Evolutionary conservation across 2,797 vertebrate species (phyloP), one percentile per base, ranked within the genome.

Genomic region (Enoplosus armatus): DNA sequence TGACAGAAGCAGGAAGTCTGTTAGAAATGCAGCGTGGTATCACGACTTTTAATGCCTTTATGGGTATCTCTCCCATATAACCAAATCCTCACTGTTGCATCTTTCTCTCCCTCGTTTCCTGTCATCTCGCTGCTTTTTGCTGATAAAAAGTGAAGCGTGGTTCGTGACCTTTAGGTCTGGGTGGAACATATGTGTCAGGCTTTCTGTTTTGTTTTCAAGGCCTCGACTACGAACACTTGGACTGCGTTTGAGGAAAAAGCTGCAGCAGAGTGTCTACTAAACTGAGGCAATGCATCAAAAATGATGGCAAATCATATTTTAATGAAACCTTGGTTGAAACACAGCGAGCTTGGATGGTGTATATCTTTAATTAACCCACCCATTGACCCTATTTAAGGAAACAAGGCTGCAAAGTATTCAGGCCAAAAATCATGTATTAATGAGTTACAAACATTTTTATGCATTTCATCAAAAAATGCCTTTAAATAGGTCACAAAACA

Each of bases 401-500:
- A 73, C 33, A 41, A n/a, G 14, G 20, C 20, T 41, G 26, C 5
- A 31, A 1, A 4, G 8, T 20, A 51, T 50, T 71, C 24, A 26
- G 41, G 29, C 22, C 53, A n/a, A 16, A 61, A 29, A 29, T 22
- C 45, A 35, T 7, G 14, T 18, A 18, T 70, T 60, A 50, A 27
- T 15, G 15, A 26, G 31, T 51, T 27, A 27, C 11, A 20, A 50
- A 50, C 10, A 14, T 10, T 29, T 47, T 18, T 29, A 66, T n/a
- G n/a, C n/a, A n/a, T n/a, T n/a, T n/a, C n/a, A n/a, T n/a, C n/a
- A n/a, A n/a, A n/a, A n/a, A n/a, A n/a, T n/a, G 35, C 8, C 26
- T 39, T 62, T 27, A 56, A 77, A 48, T 39, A 39, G 59, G 66
- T 70, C 66, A 56, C 41, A 39, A 53, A 63, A 41, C 41, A 41